A percentile compares a stretch with the other conserved stretches of the same genome.
Conservation (phyloP, 1,140 invertebrate genomes). For the Brachionus rotundiformis region DNA sequence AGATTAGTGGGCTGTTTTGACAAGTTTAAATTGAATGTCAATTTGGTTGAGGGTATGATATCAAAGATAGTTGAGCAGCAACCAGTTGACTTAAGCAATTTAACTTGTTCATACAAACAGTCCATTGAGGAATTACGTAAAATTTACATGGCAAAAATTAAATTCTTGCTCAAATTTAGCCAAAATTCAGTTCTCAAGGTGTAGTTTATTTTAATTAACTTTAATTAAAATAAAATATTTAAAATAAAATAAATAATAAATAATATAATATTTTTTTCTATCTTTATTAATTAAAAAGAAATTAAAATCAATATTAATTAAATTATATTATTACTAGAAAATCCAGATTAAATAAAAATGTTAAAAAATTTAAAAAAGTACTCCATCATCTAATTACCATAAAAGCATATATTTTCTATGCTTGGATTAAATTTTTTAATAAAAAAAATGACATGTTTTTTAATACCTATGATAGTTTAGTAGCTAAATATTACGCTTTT, state of each 20-base stretch:
- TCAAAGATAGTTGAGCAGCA: not conserved
- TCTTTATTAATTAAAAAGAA: too few relatives aligned
- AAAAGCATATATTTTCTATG: too few relatives aligned
- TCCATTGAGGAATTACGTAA: constrained; percentile 23
- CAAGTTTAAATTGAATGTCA: not conserved
- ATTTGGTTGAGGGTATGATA: not conserved
- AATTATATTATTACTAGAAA: too few relatives aligned
- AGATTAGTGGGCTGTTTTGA: not conserved
- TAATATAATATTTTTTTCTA: not conserved
- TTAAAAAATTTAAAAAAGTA: too few relatives aligned
- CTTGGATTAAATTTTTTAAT: too few relatives aligned
- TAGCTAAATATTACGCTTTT: too few relatives aligned
- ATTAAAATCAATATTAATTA: too few relatives aligned
- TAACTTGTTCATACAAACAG: not conserved
- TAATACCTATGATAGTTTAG: too few relatives aligned
- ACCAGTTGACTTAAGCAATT: not conserved
- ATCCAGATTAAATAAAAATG: too few relatives aligned
- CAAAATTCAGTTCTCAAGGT: not conserved
- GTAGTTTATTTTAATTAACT: not conserved
- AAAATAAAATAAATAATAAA: too few relatives aligned
- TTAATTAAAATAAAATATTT: not conserved
- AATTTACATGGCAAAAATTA: not conserved
- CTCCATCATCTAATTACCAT: too few relatives aligned
- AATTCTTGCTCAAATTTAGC: constrained; percentile 35
- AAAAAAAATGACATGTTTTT: too few relatives aligned